Base-by-base conservation (phyloP, 1,140 invertebrate species). In the Lethrus apterus region DNA sequence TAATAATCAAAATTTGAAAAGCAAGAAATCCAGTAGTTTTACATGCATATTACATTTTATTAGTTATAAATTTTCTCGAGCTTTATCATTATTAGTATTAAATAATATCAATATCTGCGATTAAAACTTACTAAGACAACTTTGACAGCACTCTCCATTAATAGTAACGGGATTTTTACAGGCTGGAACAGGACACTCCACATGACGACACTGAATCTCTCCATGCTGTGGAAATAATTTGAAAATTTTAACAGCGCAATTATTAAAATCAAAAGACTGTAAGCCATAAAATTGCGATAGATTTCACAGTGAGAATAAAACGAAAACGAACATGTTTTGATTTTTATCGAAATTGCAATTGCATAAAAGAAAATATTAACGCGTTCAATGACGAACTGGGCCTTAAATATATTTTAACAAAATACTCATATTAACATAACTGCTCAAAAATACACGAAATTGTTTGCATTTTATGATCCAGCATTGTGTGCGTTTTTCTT, bases 91-190 rank as follows among this genome's bases (percentile, higher is more conserved):
- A n/a, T n/a, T n/a, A n/a, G n/a, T n/a, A n/a, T n/a, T n/a, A n/a
- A n/a, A n/a, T n/a, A n/a, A n/a, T n/a, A n/a, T n/a, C n/a, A n/a
- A n/a, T n/a, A n/a, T n/a, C n/a, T n/a, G n/a, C 13, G 31, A 20
- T 20, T 14, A 20, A 44, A 44, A 83, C 85, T 80, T 78, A 91
- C 88, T 87, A 53, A 86, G 74, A 69, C 87, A 93, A 48, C 77
- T 79, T 46, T 85, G 84, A 69, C 89, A 93, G 69, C 89, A 93
- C 64, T 88, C 77, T 52, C 84, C 86, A 48, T 78, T 76, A 60
- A 77, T 77, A 54, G 77, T 70, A 20, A 86, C 78, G 50, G 88
- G 87, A 67, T 88, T 79, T 68, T 84, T 86, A 70, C 89, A 93
- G 33, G 74, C 74, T 21, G 77, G 70, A 53, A 72, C 70, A 32